Conservation (phyloP, 2,113 vertebrate genomes). For the Chaetodon trifascialis region DNA sequence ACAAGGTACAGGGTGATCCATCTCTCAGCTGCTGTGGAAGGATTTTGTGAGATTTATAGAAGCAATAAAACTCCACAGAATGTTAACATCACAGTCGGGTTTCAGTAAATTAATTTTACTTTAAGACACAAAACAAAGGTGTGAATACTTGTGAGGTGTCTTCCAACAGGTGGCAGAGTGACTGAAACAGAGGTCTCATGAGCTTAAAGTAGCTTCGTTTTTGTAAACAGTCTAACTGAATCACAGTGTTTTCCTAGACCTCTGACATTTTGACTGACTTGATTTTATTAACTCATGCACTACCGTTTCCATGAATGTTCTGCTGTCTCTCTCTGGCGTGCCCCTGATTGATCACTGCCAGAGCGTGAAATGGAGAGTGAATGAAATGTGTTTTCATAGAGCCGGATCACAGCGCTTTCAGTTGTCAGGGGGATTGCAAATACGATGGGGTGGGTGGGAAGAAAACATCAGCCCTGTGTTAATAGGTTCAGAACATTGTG, state of each 20-base stretch:
- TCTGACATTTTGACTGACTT: slow-evolving; percentile 46
- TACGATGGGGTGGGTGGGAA: background rate
- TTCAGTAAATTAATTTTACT: background rate
- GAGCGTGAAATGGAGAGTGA: slow-evolving; percentile 6
- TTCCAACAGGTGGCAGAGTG: background rate
- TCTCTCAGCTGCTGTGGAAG: slow-evolving; percentile 1
- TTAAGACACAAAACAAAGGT: background rate
- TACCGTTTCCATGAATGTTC: slow-evolving; percentile 17
- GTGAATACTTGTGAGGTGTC: background rate
- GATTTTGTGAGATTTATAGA: background rate
- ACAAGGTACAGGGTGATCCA: slow-evolving; percentile 10
- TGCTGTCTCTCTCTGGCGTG: background rate
- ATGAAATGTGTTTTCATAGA: slow-evolving; percentile 46
- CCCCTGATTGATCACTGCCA: slow-evolving; percentile 22
- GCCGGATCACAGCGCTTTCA: slow-evolving; percentile 34
- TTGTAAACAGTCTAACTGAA: slow-evolving; percentile 13
- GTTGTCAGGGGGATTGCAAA: slow-evolving; percentile 52
- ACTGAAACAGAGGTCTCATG: background rate
- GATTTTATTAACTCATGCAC: slow-evolving; percentile 35
- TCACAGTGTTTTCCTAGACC: slow-evolving; percentile 10
- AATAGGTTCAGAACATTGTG: slow-evolving; percentile 50
- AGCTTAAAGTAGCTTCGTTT: background rate
- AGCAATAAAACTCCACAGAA: slow-evolving; percentile 9
- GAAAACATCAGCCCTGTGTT: slow-evolving; percentile 45
- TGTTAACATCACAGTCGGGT: background rate